These are phyloP conservation scores for Pteria penguin DNA, from an alignment of 2,888 invertebrate species.

Conservation along the genomic window DNA sequence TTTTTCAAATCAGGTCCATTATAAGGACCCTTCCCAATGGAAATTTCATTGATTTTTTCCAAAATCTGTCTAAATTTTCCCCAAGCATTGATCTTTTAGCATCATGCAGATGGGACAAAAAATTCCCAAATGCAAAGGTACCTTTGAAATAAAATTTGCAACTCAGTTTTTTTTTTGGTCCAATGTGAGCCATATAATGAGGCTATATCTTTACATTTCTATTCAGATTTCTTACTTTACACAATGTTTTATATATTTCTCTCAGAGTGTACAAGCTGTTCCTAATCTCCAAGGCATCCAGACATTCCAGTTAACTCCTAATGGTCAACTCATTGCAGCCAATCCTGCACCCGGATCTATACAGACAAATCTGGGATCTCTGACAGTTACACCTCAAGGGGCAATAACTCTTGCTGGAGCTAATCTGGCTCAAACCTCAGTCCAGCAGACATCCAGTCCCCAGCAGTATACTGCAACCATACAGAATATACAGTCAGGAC, in stretches of 20 bases:
- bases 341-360: slow-evolving; percentile 14
- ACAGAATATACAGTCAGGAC: slow-evolving; percentile 41
- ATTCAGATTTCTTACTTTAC: not conserved
- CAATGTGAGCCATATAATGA: too few relatives aligned
- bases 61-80: too few relatives aligned
- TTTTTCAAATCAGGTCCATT: too few relatives aligned
- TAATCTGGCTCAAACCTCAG: slow-evolving; percentile 10
- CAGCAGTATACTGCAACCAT: slow-evolving; percentile 43
- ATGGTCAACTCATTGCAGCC: slow-evolving; percentile 62
- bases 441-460: slow-evolving; percentile 37
- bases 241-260: not conserved
- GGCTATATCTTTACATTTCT: too few relatives aligned
- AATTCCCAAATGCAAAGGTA: too few relatives aligned
- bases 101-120: too few relatives aligned
- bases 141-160: too few relatives aligned
- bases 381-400: slow-evolving; percentile 50
- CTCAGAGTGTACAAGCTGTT: slow-evolving; percentile 54
- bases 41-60: too few relatives aligned
- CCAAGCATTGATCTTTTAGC: too few relatives aligned
- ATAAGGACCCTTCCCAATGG: too few relatives aligned
- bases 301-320: slow-evolving; percentile 64
- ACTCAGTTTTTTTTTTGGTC: too few relatives aligned
- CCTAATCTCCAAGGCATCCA: slow-evolving; percentile 66
- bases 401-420: slow-evolving; percentile 32
- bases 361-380: slow-evolving; percentile 54